These are phyloP conservation scores for Macrophya annulata DNA, from an alignment of 2,888 invertebrate species.

Conservation along the genomic window DNA sequence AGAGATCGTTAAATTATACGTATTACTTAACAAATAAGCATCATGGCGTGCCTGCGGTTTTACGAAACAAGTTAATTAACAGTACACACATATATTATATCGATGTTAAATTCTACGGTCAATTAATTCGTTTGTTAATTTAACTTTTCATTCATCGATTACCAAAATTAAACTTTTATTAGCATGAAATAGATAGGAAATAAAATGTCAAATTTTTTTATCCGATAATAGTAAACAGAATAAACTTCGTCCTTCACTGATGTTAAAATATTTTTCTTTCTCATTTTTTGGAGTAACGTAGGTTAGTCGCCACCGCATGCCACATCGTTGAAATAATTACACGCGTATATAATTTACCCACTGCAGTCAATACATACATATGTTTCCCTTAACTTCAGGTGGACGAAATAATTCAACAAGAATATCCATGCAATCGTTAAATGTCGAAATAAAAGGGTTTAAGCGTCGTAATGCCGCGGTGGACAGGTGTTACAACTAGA, in stretches of 20 bases:
- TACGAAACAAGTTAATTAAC: constrained; percentile 23
- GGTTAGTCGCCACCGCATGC: constrained; percentile 29
- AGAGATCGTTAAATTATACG: background rate
- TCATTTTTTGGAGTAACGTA: background rate
- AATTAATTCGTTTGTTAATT: background rate
- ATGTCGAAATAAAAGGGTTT: background rate
- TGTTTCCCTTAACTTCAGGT: background rate
- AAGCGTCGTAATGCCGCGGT: background rate
- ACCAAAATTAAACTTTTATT: background rate
- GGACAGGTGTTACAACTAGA: constrained; percentile 29
- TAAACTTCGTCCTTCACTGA: background rate
- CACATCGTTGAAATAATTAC: constrained; percentile 9
- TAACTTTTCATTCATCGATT: background rate
- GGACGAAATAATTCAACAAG: background rate
- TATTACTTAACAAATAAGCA: constrained; percentile 50
- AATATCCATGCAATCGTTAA: background rate
- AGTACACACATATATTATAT: background rate
- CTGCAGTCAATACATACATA: constrained; percentile 15
- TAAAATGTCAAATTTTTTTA: background rate
- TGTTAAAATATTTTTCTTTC: background rate
- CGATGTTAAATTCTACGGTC: background rate
- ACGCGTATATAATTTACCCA: background rate
- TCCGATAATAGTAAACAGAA: background rate
- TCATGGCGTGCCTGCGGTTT: constrained; percentile 27
- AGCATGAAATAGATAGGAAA: background rate